Conservation (phyloP, 2,797 vertebrate genomes). For the Ptychadena robeensis region DNA sequence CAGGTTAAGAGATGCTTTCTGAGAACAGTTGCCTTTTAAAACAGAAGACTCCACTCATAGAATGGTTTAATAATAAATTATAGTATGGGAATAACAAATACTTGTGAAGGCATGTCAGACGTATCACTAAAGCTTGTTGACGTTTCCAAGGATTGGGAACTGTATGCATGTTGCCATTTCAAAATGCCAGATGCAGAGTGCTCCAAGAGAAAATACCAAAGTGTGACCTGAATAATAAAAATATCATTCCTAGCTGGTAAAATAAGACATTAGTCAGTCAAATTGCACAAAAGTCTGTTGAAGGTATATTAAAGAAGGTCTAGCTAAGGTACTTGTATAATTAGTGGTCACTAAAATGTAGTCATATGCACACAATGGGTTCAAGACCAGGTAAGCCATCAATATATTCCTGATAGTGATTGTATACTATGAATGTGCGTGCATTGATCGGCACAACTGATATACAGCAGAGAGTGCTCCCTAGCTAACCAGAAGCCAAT, state of each 20-base stretch:
- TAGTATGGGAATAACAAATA: constrained; percentile 21
- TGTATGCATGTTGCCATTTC: constrained; percentile 56
- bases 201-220: constrained; percentile 48
- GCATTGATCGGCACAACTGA: too few species aligned
- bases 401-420: too few species aligned
- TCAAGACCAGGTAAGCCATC: too few species aligned
- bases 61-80: constrained; percentile 30
- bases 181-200: constrained; percentile 50
- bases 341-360: too few species aligned
- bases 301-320: not conserved
- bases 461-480: too few species aligned
- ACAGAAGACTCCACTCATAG: constrained; percentile 13
- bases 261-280: constrained; percentile 11
- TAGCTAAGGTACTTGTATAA: too few species aligned
- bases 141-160: constrained; percentile 51
- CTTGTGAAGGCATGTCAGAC: constrained; percentile 16
- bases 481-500: too few species aligned
- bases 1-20: constrained; percentile 28
- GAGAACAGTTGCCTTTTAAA: constrained; percentile 27
- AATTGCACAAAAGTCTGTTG: not conserved
- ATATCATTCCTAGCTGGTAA: constrained; percentile 39
- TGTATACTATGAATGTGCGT: too few species aligned
- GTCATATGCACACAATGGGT: too few species aligned
- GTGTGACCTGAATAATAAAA: constrained; percentile 57
- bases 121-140: constrained; percentile 51